These are phyloP conservation scores for Terebella lapidaria DNA, from an alignment of 2,888 invertebrate genomes.

Conservation along the genomic window DNA sequence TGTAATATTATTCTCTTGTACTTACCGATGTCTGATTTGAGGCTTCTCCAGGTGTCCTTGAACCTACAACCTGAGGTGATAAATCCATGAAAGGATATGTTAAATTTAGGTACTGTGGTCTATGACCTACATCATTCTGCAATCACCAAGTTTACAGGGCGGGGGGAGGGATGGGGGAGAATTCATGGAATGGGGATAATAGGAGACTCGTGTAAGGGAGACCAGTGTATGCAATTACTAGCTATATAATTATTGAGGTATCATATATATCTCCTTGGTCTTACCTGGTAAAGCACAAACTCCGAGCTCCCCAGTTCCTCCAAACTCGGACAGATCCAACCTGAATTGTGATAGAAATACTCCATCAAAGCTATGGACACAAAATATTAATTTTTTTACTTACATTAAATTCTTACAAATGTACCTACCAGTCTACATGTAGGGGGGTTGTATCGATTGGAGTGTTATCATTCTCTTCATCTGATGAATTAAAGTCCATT, in stretches of 20 bases:
- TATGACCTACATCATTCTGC: too few species aligned
- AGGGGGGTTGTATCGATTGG: slow-evolving; percentile 33
- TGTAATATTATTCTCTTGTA: too few species aligned
- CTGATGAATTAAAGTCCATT: slow-evolving; percentile 34
- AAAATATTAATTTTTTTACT: too few species aligned
- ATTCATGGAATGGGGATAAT: too few species aligned
- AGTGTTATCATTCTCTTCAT: slow-evolving; percentile 26
- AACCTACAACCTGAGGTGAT: slow-evolving; percentile 30
- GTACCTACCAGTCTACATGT: slow-evolving; percentile 28
- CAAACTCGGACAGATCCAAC: slow-evolving; percentile 11
- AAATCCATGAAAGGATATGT: slow-evolving; percentile 4
- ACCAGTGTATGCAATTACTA: too few species aligned
- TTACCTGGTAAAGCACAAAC: slow-evolving; percentile 10
- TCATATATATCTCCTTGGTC: too few species aligned
- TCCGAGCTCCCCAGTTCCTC: slow-evolving; percentile 3
- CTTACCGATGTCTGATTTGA: slow-evolving; percentile 35
- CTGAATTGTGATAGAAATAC: slow-evolving; percentile 1
- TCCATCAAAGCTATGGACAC: not conserved
- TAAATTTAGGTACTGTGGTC: too few species aligned
- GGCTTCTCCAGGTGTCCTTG: slow-evolving; percentile 36
- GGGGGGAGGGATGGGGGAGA: too few species aligned
- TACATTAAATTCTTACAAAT: not conserved
- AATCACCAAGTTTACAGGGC: too few species aligned
- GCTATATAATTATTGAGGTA: too few species aligned
- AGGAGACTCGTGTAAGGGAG: not conserved